Base-by-base conservation (phyloP, 1,140 invertebrate genomes). In the Solen grandis region DNA sequence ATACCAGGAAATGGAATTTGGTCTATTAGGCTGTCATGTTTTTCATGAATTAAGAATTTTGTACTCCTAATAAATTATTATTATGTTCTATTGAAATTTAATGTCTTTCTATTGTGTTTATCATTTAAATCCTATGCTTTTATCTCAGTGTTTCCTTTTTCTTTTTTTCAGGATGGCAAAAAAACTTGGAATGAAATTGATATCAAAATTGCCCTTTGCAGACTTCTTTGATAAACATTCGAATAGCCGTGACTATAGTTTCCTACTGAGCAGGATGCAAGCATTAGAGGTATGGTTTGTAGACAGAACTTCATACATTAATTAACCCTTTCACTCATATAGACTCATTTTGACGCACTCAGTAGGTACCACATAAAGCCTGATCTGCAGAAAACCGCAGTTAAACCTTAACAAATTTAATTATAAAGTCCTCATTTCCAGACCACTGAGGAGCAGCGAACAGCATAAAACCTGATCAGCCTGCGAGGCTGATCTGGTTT, bases 121-220 rank as follows among this genome's bases (percentile, higher is more conserved):
- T 8, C 25, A 22, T 10, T 54, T 50, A 3, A 16, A 16, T 38
- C 22, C 25, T 27, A 22, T 36, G 27, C 5, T 19, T 16, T 25
- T 16, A 10, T 13, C n/a, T 69, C 1, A 31, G 31, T 0, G 29
- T 55, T 19, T 62, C 35, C 19, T 60, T 35, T 73, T 29, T 62
- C 59, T 70, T 57, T 82, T 69, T 83, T 78, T 86, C 84, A 95
- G 94, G 91, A 92, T 99, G 84, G 97, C 96, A 46, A 93, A 94
- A 65, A 96, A 97, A 84, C 95, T 95, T 93, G 96, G 95, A 3
- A 93, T 99, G 78, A 95, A 97, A 89, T 93, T 97, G 81, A 90
- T 96, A 0, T 94, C 94, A 63, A 95, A 94, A 85, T 94, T 94
- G 80, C 93, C 94, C 59, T 99, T 99, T 93, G 94, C 95, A 57